Evolutionary conservation across 2,113 vertebrate species (phyloP).

Genomic region (Syrmaticus mikado): DNA sequence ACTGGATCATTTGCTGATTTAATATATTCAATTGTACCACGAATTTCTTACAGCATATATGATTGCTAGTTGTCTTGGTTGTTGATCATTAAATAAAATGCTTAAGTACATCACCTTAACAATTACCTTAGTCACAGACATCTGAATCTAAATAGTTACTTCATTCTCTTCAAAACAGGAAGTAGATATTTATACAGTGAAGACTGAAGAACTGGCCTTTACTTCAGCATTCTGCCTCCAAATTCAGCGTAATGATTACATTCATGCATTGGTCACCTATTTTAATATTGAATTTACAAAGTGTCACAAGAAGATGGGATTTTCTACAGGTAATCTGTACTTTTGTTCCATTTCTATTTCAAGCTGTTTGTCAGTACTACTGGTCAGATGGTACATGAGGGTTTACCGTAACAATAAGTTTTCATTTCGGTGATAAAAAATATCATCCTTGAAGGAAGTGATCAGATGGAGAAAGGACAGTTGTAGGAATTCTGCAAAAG

Average conservation of each 20-base stretch:
- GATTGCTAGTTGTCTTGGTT: neutral
- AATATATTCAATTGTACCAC: neutral
- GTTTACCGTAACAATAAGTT: neutral
- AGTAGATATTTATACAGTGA: constrained; percentile 96
- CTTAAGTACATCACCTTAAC: neutral
- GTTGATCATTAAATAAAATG: neutral
- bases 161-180: constrained; percentile 80
- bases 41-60: neutral
- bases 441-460: neutral
- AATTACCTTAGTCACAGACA: neutral
- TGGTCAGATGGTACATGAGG: neutral
- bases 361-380: neutral
- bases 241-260: constrained; percentile 95
- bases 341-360: neutral
- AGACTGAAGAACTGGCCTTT: constrained; percentile 91
- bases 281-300: constrained; percentile 99
- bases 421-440: neutral
- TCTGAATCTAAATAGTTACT: neutral
- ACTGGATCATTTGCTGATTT: neutral
- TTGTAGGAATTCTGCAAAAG: neutral
- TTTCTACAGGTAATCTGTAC: constrained; percentile 89
- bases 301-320: constrained; percentile 98
- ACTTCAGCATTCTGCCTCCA: constrained; percentile 96
- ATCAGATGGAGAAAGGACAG: neutral
- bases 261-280: constrained; percentile 96